Evolutionary conservation across 2,113 vertebrate genomes (phyloP), one percentile per base, ranked within the genome.

Genomic region (Tapirus terrestris): DNA sequence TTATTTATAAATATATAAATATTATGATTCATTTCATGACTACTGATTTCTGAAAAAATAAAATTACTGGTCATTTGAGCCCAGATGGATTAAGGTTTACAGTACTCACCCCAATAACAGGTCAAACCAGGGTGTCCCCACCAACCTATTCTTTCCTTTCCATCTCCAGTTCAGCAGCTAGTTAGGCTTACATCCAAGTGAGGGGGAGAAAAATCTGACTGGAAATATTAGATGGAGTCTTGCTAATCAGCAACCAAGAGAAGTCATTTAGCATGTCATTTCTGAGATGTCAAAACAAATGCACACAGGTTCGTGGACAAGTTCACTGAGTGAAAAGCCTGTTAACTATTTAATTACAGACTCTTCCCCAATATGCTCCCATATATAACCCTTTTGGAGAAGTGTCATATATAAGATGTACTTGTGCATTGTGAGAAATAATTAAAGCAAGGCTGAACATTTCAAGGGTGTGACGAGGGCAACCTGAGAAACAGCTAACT

Each of bases 251-350:
- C 43, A 65, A 31, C 3, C 0, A 75, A 96, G 48, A 58, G 18
- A 95, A 77, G 18, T 61, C 65, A 95, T 45, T 92, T 81, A 92
- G 9, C 21, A 33, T 92, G 36, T 82, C 60, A 90, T 86, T 84
- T 94, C 20, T 83, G 53, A 93, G 51, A 89, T 95, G 61, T 77
- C 81, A 94, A 73, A 98, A 88, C 67, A 97, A 94, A 76, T 13
- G 51, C 12, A 23, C 76, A 53, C 51, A 86, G 48, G 27, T 73
- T 89, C 82, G n/a, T 12, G 27, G 36, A 48, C 36, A 58, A 67
- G 45, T 86, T 92, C 79, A 36, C 48, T 83, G 29, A 91, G 10
- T 76, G 31, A 97, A 95, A 75, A 95, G 16, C 1, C n/a, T 61
- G 36, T 61, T 87, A 53, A 45, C 65, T 93, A 43, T 48, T 91